Base-by-base conservation (phyloP, 2,888 invertebrate genomes). In the Steinernema scapterisci region DNA sequence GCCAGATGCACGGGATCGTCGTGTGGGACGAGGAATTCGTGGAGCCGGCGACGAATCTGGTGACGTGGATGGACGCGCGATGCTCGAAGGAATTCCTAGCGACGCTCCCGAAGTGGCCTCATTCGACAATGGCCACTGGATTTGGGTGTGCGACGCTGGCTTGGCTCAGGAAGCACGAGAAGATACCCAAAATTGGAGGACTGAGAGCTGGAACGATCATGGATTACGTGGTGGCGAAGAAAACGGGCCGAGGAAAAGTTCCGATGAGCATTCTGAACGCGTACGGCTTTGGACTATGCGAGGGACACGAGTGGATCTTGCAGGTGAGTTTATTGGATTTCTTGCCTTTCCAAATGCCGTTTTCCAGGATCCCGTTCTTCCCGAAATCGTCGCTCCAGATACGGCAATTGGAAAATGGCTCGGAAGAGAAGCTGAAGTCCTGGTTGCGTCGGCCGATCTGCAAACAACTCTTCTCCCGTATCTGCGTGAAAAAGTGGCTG, bases 61-160 rank as follows among this genome's bases (percentile, higher is more conserved):
- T 81, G 38, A 79, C 79, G 25, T 79, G 79, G 79, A 79, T 79
- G 79, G 79, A 78, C 71, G 31, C 56, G n/a, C 56, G 80, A 23
- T 80, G 79, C 46, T 72, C 73, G 23, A 11, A 25, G 3, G 13
- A 19, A 23, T 79, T 79, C 52, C 71, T 79, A 11, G 52, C 19
- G 3, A 54, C 21, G 46, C 70, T 78, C 13, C 78, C 77, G 38
- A 70, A 25, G 70, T 73, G 70, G 56, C 21, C 25, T 16, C 27
- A 31, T 63, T 72, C 31, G 38, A 19, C 25, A 71, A 71, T 78
- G 48, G 45, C 78, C 16, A 78, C 80, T n/a, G 79, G 79, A n/a
- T 79, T 79, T 52, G 79, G 79, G 19, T 38, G 71, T n/a, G 78
- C 80, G 16, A 80, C 80, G n/a, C 54, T 79, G 43, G 71, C 71